Evolutionary conservation across 2,888 invertebrate genomes (phyloP), one percentile per base, ranked within the genome.

Genomic region (Trichopoda pennipes): DNA sequence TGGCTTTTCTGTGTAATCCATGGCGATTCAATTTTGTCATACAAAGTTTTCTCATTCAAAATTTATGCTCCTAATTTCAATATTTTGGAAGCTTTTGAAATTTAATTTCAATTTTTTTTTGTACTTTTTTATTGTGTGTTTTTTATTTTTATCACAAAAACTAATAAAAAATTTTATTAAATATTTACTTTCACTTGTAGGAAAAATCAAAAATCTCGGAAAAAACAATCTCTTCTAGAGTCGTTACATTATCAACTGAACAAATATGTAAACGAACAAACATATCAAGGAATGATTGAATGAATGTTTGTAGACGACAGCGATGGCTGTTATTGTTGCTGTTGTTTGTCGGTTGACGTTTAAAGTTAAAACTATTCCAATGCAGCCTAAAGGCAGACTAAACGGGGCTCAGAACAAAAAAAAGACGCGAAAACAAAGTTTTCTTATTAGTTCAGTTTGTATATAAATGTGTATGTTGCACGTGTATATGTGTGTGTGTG

Each of bases 1-100:
- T 44, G 74, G 38, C 55, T 78, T 81, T 32, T 88, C 82, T 66
- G 86, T 86, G 63, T 86, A 86, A 84, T 87, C 87, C 89, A 88
- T 76, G 42, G 8, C 74, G 3, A 12, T 0, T 12, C 23, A 23
- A 17, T 7, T 3, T 63, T 70, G 32, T 49, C 58, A 58, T 44
- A 58, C n/a, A n/a, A n/a, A 58, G 35, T 19, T 14, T 55, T 55
- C 47, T 32, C 23, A 14, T 55, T 32, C 17, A 49, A 3, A 3
- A 17, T 49, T 56, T 56, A 4, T 7, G 8, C 1, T 1, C 2
- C 4, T 1, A 28, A 28, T 28, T 28, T 28, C 8, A 28, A 28
- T 28, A 28, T 44, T 44, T 44, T 16, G n/a, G 7, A 38, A 38
- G 16, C 14, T 28, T 17, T 35, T 16, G 16, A 23, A 53, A 21